Base-by-base conservation (phyloP, 2,888 invertebrate species). In the Eretmocerus hayati region DNA sequence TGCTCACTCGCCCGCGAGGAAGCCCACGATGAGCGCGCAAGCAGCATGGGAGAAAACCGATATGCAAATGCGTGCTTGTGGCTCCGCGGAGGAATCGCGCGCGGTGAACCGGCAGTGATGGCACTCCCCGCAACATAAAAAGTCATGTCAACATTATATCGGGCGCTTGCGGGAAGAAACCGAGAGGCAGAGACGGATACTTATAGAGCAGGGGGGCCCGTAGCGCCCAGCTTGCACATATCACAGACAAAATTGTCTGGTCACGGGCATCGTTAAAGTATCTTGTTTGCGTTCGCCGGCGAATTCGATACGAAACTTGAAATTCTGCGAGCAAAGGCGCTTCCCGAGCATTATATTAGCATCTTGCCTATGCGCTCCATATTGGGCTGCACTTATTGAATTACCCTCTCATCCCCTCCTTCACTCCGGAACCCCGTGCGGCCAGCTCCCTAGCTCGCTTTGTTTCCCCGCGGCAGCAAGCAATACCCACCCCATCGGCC, bases 231-330 rank as follows among this genome's bases (percentile, higher is more conserved):
- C n/a, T n/a, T n/a, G n/a, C n/a, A n/a, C n/a, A n/a, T n/a, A n/a
- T n/a, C 6, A 6, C 26, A 26, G 30, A 45, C 45, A 50, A 50
- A 50, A 42, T 45, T 43, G 43, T 43, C 35, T 26, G 46, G 8
- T 37, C 48, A 39, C 42, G 44, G 46, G 52, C 44, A 40, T 55
- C 33, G 45, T 54, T 44, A 43, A 45, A 53, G 54, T 56, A 54
- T 55, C 54, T 52, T 48, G 51, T 54, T 54, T 45, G 50, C 44
- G 40, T 48, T 44, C 47, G 43, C 22, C 40, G 47, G 48, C 40
- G 39, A 44, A 51, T 48, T 38, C 44, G 44, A 51, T 44, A 44
- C 47, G 48, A 43, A 43, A 43, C 48, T 43, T 21, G 43, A 48
- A 48, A 48, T 43, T 48, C 33, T 26, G n/a, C 5, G 22, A 23